Base-by-base conservation (phyloP, 1,140 invertebrate genomes). In the Tetramorium simillimum region DNA sequence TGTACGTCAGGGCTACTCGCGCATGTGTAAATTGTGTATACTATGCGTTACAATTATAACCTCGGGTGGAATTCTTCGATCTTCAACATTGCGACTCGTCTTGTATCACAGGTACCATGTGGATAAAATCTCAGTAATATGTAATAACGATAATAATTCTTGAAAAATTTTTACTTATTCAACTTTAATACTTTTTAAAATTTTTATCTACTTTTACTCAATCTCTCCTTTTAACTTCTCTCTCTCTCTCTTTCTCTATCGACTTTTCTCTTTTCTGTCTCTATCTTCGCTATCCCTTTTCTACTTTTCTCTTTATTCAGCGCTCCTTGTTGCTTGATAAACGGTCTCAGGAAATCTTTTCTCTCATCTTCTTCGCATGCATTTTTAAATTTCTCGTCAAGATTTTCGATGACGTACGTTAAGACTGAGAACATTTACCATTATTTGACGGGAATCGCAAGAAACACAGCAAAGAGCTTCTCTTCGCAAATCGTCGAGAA, bases 11-110 rank as follows among this genome's bases (percentile, higher is more conserved):
- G 86, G 91, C 90, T 92, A 93, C 56, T 92, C 91, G 92, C 93
- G 93, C 93, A 94, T 94, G 93, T 88, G 90, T 93, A 93, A 91
- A 92, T 88, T 90, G 87, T 89, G 90, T 90, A 89, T 88, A 90
- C 86, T 90, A 85, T 90, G 76, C 87, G 80, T 92, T 88, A 91
- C 85, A 86, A 86, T 81, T 84, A 87, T 85, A 84, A 87, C 37
- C 85, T 91, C 78, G 82, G 86, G 86, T 87, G 92, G 91, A 86
- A 91, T 86, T 89, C 88, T 88, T 63, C 90, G 70, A 78, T 88
- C 89, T 82, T 86, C 91, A 85, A 89, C 90, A 62, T 87, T 81
- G 63, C 89, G 82, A 86, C 51, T 88, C 81, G 28, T 90, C 89
- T 91, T 88, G 89, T 90, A 86, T 88, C 89, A 82, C 89, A 90